Evolutionary conservation across 1,140 invertebrate species (phyloP).

Genomic region (Dolichoris vasculosae): DNA sequence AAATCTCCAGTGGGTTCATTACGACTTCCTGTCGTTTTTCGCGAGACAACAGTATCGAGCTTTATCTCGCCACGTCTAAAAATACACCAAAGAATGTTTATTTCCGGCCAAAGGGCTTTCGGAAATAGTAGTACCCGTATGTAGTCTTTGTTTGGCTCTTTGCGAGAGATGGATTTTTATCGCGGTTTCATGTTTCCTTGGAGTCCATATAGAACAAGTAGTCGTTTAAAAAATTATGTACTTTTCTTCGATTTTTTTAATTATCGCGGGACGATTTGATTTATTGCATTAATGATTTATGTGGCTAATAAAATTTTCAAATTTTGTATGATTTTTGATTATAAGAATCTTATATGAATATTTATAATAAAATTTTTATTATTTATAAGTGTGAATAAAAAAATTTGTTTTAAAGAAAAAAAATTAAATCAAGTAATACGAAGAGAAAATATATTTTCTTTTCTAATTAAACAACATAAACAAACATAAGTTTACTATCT

Average conservation of each 20-base stretch:
- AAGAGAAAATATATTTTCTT: too few species aligned
- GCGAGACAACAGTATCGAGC: not conserved
- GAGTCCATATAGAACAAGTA: slow-evolving; percentile 33
- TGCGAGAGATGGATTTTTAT: slow-evolving; percentile 40
- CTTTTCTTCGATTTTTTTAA: not conserved
- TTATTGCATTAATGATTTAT: too few species aligned
- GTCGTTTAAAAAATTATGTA: too few species aligned
- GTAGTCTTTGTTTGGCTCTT: slow-evolving; percentile 49
- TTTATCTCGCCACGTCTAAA: slow-evolving; percentile 42
- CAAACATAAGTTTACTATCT: too few species aligned
- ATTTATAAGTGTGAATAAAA: too few species aligned
- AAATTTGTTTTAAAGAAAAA: too few species aligned
- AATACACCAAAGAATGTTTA: slow-evolving; percentile 52
- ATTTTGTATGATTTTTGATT: too few species aligned
- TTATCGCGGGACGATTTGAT: not conserved
- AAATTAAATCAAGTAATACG: too few species aligned
- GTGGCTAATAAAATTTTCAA: too few species aligned
- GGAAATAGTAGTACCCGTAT: slow-evolving; percentile 45
- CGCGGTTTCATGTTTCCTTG: slow-evolving; percentile 45
- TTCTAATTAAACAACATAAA: too few species aligned
- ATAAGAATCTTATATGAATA: too few species aligned
- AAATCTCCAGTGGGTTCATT: slow-evolving; percentile 34
- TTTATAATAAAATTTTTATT: too few species aligned
- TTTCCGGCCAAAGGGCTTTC: slow-evolving; percentile 55
- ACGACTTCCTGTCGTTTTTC: slow-evolving; percentile 49